Evolutionary conservation across 2,888 invertebrate species (phyloP).

Genomic region (Patella depressa): DNA sequence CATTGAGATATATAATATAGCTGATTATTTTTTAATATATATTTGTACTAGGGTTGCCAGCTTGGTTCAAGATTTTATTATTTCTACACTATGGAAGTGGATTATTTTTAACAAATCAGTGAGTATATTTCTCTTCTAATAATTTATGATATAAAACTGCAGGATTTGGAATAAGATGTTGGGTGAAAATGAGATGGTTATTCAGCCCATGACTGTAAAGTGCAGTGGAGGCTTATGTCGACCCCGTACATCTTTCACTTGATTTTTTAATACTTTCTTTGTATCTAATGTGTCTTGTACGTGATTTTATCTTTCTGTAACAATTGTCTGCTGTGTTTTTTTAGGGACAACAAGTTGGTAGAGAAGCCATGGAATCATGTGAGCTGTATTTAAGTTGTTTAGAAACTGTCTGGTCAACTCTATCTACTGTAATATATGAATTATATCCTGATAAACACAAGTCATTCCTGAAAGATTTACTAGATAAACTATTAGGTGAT

Average conservation of each 20-base stretch:
- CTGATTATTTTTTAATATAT: not conserved
- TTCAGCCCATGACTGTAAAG: too few species aligned
- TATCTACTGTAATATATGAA: not conserved
- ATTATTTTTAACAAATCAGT: conserved; percentile 27
- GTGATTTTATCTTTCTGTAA: too few species aligned
- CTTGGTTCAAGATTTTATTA: conserved; percentile 14
- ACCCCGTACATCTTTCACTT: too few species aligned
- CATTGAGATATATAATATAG: too few species aligned
- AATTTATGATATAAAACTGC: too few species aligned
- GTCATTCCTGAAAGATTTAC: not conserved
- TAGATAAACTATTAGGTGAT: too few species aligned
- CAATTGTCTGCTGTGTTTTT: not conserved
- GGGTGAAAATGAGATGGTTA: too few species aligned
- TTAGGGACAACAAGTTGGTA: not conserved
- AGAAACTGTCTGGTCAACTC: not conserved
- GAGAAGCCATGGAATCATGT: not conserved
- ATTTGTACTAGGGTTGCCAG: conserved; percentile 14
- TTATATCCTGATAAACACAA: not conserved
- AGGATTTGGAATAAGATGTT: too few species aligned
- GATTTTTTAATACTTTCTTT: too few species aligned
- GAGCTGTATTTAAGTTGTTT: not conserved
- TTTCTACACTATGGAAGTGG: conserved; percentile 21
- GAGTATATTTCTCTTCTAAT: too few species aligned
- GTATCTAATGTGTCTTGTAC: too few species aligned
- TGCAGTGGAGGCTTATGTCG: too few species aligned